Evolutionary conservation across 2,888 invertebrate genomes (phyloP), one percentile per base, ranked within the genome.

Genomic region (Caradrina clavipalpis): DNA sequence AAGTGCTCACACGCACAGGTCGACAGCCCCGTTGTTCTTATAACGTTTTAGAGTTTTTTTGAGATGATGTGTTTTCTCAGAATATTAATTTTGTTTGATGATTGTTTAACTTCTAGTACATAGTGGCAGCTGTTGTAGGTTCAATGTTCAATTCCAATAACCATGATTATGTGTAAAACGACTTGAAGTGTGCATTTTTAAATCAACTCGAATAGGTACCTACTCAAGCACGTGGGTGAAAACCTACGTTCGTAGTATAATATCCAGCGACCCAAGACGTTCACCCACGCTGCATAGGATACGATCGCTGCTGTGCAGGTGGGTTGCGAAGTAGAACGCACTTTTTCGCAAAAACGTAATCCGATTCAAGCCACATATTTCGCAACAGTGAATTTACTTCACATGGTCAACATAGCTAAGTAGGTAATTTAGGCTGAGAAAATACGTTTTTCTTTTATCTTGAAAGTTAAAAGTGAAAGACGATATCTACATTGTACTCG

Each of bases 201-300:
- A 31, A 71, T 59, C 47, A 60, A 69, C 10, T 62, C 50, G 47
- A 69, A 55, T 47, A 58, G 26, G 35, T 49, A 49, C 35, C 64
- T 68, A 61, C 65, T n/a, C 58, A 39, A 4, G 22, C 49, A 54
- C 53, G 84, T 84, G 69, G 84, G 80, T 62, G 59, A 21, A 77
- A 73, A 62, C 80, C 76, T 73, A 82, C 78, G 82, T 81, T 71
- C 55, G 56, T 74, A 81, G 74, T 69, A 73, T 73, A 73, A 66
- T 82, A 83, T 80, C 84, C 82, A 80, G 77, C 80, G 69, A 70
- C 79, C 77, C 83, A 84, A 76, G 83, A 82, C 69, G 82, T 81
- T 80, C 88, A 86, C 88, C 87, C 87, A 88, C 75, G 79, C 66
- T 50, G 17, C 87, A 84, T 83, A 83, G 85, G 78, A 82, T 77